Percentiles rank a stretch among this genome's conserved stretches.
Evolutionary conservation across 2,797 vertebrate species (phyloP).

Genomic region (Acrossocheilus wenchowensis): DNA sequence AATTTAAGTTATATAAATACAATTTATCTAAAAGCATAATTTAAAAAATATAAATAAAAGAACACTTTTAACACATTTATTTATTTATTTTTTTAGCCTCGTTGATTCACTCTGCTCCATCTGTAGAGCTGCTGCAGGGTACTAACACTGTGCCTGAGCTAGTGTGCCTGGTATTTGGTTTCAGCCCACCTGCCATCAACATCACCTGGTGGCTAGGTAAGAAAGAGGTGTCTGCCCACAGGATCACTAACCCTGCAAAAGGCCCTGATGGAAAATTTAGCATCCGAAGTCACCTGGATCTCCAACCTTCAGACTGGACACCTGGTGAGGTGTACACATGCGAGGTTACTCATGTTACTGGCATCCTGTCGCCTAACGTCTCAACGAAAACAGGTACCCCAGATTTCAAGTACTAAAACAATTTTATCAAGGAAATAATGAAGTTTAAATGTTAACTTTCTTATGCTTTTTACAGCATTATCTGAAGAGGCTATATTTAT

Average conservation of each 20-base stretch:
- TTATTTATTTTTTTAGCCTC: slow-evolving; percentile 55
- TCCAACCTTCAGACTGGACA: slow-evolving; percentile 57
- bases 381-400: slow-evolving; percentile 63
- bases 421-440: not conserved
- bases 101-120: slow-evolving; percentile 57
- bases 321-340: slow-evolving; percentile 69
- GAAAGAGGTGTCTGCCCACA: slow-evolving; percentile 39
- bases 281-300: slow-evolving; percentile 66
- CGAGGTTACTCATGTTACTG: slow-evolving; percentile 66
- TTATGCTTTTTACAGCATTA: slow-evolving; percentile 56
- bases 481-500: slow-evolving; percentile 61
- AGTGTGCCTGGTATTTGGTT: slow-evolving; percentile 73
- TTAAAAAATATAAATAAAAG: not conserved
- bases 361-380: slow-evolving; percentile 23
- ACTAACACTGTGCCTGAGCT: slow-evolving; percentile 58
- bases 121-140: slow-evolving; percentile 66
- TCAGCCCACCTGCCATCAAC: slow-evolving; percentile 72
- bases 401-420: not conserved
- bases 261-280: slow-evolving; percentile 71
- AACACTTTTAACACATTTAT: too few species aligned
- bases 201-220: slow-evolving; percentile 70
- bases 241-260: slow-evolving; percentile 59
- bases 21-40: too few species aligned
- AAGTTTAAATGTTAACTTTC: not conserved
- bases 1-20: too few species aligned